Evolutionary conservation across 1,140 invertebrate species (phyloP), one percentile per base, ranked within the genome.

Genomic region (Drosophila funebris): DNA sequence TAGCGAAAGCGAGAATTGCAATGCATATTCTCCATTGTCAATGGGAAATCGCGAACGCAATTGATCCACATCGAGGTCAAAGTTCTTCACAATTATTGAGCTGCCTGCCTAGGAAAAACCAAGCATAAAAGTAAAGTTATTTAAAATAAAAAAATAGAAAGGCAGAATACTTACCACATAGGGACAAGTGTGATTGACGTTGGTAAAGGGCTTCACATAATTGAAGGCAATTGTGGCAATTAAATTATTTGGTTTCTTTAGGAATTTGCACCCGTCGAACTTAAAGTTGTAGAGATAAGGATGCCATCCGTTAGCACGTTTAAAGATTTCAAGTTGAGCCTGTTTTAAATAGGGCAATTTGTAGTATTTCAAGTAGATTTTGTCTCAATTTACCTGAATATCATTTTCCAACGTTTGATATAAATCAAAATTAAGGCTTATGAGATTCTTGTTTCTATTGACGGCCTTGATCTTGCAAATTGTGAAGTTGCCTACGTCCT

Each of bases 21-120:
- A 0, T 5, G 39, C 72, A 39, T 78, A 75, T 56, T 75, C 67
- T 0, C 75, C 75, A 14, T 29, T 53, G 1, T 74, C 58, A 18
- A 74, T 31, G 9, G 72, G 60, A 50, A 66, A 78, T 8, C 66
- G 66, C 36, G 5, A 2, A 6, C 46, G 53, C 0, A 74, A 13
- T 3, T 48, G 2, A 14, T 56, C 54, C 3, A 77, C 11, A 29
- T 77, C 29, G 0, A 75, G 7, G 2, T 60, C 18, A 4, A 70
- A 70, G 4, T 66, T 36, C 1, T 36, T 16, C 4, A 39, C 33
- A 7, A 9, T 37, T 6, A 71, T 1, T 1, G 9, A 7, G 1
- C 52, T 68, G 9, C 57, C 43, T 0, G 50, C 36, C 50, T 63
- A 2, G 5, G 39, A 33, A 46, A 13, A 13, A 13, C 1, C 9